Base-by-base conservation (phyloP, 2,888 invertebrate genomes). In the Chymomyza caudatula region DNA sequence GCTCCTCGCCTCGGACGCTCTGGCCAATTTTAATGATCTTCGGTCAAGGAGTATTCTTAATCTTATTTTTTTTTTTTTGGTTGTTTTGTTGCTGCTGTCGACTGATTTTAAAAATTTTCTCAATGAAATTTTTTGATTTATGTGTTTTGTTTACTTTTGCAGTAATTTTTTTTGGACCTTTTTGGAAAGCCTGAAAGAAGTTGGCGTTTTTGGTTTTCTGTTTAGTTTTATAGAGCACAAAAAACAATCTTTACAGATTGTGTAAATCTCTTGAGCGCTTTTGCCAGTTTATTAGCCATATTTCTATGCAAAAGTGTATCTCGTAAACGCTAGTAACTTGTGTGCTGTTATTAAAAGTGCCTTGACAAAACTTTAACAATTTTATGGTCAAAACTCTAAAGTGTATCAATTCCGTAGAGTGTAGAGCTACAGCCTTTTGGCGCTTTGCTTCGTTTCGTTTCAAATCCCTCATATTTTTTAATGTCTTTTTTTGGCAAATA, bases 61-160 rank as follows among this genome's bases (percentile, higher is more conserved):
- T 60, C 20, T 53, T 52, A 23, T 52, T 53, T 60, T 52, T 20
- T 54, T 25, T 37, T 52, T 17, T 20, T 20, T 42, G 19, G n/a
- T n/a, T 19, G 11, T 23, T 51, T 49, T 20, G 37, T 17, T 56
- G 22, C 23, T 15, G 42, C 25, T 44, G 43, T 61, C 55, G 53
- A 59, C 69, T 74, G 56, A 37, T 53, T 65, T 60, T 66, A 54
- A 70, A 78, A 61, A 69, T 87, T 86, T 87, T 80, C 85, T 88
- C 88, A 87, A 86, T 87, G 88, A 87, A 85, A 77, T 76, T 76
- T 71, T 78, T 76, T 87, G 88, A 87, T 88, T 88, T 89, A 89
- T 89, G 86, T 71, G 65, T 72, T 82, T 74, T 72, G 60, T 42
- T 59, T 66, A 57, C 65, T 65, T 67, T 69, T 52, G 19, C 37